Evolutionary conservation across 2,888 invertebrate species (phyloP).

Genomic region (Scaptomyza flava): DNA sequence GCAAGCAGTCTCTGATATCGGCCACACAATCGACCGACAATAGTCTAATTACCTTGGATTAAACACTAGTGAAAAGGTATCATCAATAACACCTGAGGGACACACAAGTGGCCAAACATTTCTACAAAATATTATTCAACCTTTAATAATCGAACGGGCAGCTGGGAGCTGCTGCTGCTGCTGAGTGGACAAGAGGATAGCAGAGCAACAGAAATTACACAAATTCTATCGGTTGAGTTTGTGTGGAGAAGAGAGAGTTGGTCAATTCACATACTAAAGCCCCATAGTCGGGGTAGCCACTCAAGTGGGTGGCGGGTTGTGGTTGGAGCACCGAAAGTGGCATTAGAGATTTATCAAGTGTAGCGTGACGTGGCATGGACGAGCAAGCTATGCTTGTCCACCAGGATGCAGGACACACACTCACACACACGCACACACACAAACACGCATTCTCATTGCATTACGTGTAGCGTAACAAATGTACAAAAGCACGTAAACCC

Average conservation of each 20-base stretch:
- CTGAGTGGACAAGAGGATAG: slow-evolving; percentile 21
- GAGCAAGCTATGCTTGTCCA: slow-evolving; percentile 40
- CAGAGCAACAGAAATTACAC: slow-evolving; percentile 73
- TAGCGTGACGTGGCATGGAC: slow-evolving; percentile 78
- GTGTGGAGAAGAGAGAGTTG: slow-evolving; percentile 14
- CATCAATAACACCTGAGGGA: slow-evolving; percentile 51
- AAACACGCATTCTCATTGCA: slow-evolving; percentile 56
- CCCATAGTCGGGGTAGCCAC: slow-evolving; percentile 40
- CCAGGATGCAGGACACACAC: slow-evolving; percentile 40
- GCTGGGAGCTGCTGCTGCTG: slow-evolving; percentile 10
- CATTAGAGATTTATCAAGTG: slow-evolving; percentile 83
- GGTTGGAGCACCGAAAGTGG: slow-evolving; percentile 80
- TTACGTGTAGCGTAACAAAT: slow-evolving; percentile 79
- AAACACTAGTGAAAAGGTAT: slow-evolving; percentile 64
- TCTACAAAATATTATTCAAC: slow-evolving; percentile 53
- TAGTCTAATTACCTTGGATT: slow-evolving; percentile 74
- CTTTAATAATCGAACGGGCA: slow-evolving; percentile 71
- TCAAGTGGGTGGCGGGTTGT: slow-evolving; percentile 44
- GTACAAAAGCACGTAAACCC: slow-evolving; percentile 76
- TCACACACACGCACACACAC: slow-evolving; percentile 17
- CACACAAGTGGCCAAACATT: slow-evolving; percentile 47
- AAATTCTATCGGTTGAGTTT: slow-evolving; percentile 48
- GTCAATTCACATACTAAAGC: slow-evolving; percentile 22
- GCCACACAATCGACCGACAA: slow-evolving; percentile 45
- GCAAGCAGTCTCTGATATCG: slow-evolving; percentile 1